Conservation (phyloP, 2,888 invertebrate species). For the Argyra leucocephala region DNA sequence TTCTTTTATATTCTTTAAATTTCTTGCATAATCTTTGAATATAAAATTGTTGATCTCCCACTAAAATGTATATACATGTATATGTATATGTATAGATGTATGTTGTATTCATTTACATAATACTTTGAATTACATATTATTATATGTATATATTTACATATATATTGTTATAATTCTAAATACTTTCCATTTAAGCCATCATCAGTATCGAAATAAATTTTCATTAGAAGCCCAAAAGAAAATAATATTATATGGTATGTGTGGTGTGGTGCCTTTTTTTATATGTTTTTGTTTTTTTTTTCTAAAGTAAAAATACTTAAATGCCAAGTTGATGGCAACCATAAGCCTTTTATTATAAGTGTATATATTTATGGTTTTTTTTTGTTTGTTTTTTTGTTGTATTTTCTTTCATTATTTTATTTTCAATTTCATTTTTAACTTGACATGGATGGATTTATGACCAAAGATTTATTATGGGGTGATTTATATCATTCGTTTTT, state of each 20-base stretch:
- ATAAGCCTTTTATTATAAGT: not conserved
- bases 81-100: too few species aligned
- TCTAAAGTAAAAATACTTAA: not conserved
- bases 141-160: too few species aligned
- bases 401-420: not conserved
- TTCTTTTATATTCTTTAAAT: too few species aligned
- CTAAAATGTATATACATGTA: too few species aligned
- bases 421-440: constrained; percentile 6
- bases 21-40: too few species aligned
- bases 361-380: not conserved
- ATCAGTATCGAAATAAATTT: not conserved
- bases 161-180: not conserved
- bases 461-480: constrained; percentile 1
- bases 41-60: too few species aligned
- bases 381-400: too few species aligned
- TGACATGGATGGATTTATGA: constrained; percentile 6
- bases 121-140: too few species aligned
- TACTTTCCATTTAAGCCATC: not conserved
- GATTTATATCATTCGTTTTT: constrained; percentile 6
- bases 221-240: not conserved
- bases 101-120: too few species aligned
- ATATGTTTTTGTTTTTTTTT: not conserved
- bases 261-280: not conserved
- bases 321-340: constrained; percentile 6
- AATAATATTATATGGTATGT: not conserved